These are phyloP conservation scores for Lagria hirta DNA, from an alignment of 2,888 invertebrate species.

Conservation along the genomic window DNA sequence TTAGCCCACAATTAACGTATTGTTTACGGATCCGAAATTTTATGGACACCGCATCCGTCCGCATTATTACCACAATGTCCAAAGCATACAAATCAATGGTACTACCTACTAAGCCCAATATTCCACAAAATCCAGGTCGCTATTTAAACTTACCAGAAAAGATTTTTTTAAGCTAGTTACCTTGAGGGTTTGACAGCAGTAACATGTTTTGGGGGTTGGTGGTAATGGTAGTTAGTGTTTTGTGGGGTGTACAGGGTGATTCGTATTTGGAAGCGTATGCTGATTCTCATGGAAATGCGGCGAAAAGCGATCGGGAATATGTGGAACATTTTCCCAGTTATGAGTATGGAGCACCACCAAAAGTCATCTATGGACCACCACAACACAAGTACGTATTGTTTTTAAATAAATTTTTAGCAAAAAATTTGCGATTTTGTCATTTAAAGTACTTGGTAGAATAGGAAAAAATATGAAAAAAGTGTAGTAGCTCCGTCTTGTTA, in stretches of 20 bases:
- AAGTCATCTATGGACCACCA: conserved; percentile 35
- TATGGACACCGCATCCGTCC: conserved; percentile 17
- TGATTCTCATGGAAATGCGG: conserved; percentile 59
- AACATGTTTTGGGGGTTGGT: conserved; percentile 9
- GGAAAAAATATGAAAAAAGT: too few relatives aligned
- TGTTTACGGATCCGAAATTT: too few relatives aligned
- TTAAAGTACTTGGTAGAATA: too few relatives aligned
- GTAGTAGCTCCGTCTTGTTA: too few relatives aligned
- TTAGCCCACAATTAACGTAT: too few relatives aligned
- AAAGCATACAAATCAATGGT: conserved; percentile 9
- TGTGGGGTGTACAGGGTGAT: conserved; percentile 48
- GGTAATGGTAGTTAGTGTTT: conserved; percentile 1
- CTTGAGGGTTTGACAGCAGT: not conserved
- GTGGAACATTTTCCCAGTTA: conserved; percentile 53
- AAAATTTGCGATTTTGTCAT: not conserved
- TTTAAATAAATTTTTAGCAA: conserved; percentile 1
- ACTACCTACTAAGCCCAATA: conserved; percentile 16
- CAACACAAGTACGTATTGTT: conserved; percentile 7
- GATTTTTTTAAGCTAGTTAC: conserved; percentile 7
- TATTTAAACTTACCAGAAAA: conserved; percentile 6
- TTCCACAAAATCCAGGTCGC: conserved; percentile 22
- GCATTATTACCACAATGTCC: conserved; percentile 15
- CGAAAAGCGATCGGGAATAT: conserved; percentile 54
- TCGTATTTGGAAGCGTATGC: conserved; percentile 68
- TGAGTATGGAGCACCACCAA: conserved; percentile 51